Evolutionary conservation across 2,113 vertebrate species (phyloP), one percentile per base, ranked within the genome.

Genomic region (Hippocampus mohnikei): DNA sequence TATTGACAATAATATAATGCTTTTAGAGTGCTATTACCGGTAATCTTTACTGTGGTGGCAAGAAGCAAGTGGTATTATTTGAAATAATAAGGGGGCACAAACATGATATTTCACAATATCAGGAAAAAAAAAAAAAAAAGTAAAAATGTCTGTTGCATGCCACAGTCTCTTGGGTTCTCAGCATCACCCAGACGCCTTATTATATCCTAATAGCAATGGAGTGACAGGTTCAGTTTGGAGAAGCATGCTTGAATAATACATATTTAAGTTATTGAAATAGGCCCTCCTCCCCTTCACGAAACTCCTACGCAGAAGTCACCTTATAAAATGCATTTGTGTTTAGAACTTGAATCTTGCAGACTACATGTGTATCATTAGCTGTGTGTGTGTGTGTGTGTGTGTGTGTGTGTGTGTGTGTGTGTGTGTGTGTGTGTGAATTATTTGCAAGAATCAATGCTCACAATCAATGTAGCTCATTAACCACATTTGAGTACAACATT

Each of bases 251-350:
- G 85, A 81, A 86, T 89, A 71, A 89, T 89, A 83, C 77, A 89
- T 88, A 88, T 87, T 86, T 11, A 78, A 88, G 86, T 87, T 78
- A 77, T 84, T 89, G 87, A 87, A 81, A 86, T 85, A 78, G 86
- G 84, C 83, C 84, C 80, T 75, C 80, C 74, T 80, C 79, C 81
- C 81, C 63, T 81, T 50, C 48, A 16, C 18, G 13, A 18, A 70
- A 71, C 74, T 66, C 68, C 71, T 60, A 50, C 77, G 69, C 80
- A 61, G 7, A 27, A 50, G 46, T 61, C 59, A 13, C 2, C 27
- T 33, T 37, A 18, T 6, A 37, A 61, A n/a, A 61, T 27, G 8
- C n/a, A 55, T 55, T 55, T 11, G 52, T 11, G n/a, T 55, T 55
- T 55, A 11, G 9, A 55, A 55, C 8, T n/a, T 10, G 52, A 55